These are phyloP conservation scores for Phenganax stokvisi DNA, from an alignment of 92 coral and sea anemone genomes.

Conservation along the genomic window DNA sequence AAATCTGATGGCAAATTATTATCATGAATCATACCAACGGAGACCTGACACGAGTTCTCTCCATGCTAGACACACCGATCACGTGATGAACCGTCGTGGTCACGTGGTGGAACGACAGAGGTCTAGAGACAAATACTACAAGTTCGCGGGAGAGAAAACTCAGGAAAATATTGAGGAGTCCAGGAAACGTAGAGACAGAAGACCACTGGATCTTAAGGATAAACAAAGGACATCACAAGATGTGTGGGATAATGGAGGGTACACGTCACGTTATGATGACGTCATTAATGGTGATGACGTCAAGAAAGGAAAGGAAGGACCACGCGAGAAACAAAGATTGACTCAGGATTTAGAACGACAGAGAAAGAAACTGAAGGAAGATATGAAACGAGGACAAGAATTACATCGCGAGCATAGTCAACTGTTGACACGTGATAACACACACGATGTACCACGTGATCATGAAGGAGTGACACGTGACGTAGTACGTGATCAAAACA, in stretches of 20 bases:
- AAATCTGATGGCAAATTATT: conserved; percentile 26
- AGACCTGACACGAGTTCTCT: background rate
- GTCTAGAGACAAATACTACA: conserved; percentile 17
- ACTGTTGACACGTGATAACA: conserved; percentile 27
- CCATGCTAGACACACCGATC: conserved; percentile 20
- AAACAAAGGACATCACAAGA: conserved; percentile 15
- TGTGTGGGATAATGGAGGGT: conserved; percentile 37
- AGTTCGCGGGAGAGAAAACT: background rate
- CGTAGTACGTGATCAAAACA: background rate
- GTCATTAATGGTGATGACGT: conserved; percentile 33
- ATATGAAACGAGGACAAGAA: conserved; percentile 85
- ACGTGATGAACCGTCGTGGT: conserved; percentile 22
- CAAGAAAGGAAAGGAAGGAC: conserved; percentile 61
- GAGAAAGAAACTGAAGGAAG: conserved; percentile 81
- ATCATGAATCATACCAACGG: conserved; percentile 1
- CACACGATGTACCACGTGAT: conserved; percentile 12
- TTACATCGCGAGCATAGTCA: conserved; percentile 66
- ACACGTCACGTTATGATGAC: conserved; percentile 26
- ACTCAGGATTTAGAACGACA: conserved; percentile 98
- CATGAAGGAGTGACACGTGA: no score
- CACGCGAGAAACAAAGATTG: conserved; percentile 93
- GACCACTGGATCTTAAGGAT: background rate
- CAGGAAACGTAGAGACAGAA: background rate
- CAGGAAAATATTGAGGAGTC: background rate
- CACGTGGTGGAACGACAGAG: background rate